Evolutionary conservation across 1,140 invertebrate species (phyloP).

Genomic region (Ceratoteleas bidentatus): DNA sequence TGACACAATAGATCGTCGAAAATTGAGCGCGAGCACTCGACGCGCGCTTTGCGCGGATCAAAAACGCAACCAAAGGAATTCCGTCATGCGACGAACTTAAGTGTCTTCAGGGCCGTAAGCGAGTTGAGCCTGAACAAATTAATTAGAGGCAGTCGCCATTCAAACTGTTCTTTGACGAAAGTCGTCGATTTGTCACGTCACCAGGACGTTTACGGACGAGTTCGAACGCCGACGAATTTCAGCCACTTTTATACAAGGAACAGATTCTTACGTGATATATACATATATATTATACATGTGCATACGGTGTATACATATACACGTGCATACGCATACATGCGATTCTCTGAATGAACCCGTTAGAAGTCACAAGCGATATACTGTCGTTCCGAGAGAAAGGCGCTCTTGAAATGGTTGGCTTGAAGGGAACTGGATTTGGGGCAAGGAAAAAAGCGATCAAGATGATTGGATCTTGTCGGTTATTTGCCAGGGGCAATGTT

Average conservation of each 20-base stretch:
- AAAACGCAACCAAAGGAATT: slow-evolving; percentile 49
- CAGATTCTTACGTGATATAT: slow-evolving; percentile 36
- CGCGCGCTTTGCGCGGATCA: slow-evolving; percentile 43
- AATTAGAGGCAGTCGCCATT: slow-evolving; percentile 5
- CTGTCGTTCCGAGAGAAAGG: background rate
- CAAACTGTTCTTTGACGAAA: slow-evolving; percentile 21
- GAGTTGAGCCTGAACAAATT: slow-evolving; percentile 11
- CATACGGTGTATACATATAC: background rate
- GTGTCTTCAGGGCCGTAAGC: slow-evolving; percentile 32
- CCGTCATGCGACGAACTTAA: slow-evolving; percentile 32
- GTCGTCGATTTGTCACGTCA: slow-evolving; percentile 17
- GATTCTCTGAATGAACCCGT: slow-evolving; percentile 7
- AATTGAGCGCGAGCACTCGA: slow-evolving; percentile 44
- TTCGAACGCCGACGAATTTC: slow-evolving; percentile 33
- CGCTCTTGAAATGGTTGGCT: no score
- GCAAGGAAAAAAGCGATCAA: no score
- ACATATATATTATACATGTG: slow-evolving; percentile 10
- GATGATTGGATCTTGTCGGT: background rate
- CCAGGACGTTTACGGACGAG: slow-evolving; percentile 28
- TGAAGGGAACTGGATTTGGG: no score
- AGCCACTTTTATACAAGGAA: slow-evolving; percentile 46
- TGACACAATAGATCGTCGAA: slow-evolving; percentile 52
- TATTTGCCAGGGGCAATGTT: background rate
- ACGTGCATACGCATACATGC: no score
- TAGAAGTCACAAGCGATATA: slow-evolving; percentile 17